Evolutionary conservation across 1,140 invertebrate genomes (phyloP).

Genomic region (Cotesia glomerata): DNA sequence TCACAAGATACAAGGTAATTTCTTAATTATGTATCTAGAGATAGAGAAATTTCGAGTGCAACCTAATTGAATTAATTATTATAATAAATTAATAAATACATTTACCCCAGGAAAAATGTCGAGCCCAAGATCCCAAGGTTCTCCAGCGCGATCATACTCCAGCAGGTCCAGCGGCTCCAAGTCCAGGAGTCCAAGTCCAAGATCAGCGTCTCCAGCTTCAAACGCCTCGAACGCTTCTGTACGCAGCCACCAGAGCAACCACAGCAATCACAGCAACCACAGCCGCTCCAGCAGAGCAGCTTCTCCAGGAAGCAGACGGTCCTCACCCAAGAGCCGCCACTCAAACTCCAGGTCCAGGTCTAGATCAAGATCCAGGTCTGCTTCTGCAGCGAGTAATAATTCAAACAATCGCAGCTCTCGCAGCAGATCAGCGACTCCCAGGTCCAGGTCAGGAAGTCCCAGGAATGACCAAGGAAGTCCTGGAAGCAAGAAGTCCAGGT

Average conservation of each 20-base stretch:
- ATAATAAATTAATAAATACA: too few relatives aligned
- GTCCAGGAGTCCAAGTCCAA: conserved; percentile 40
- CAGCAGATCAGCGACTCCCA: conserved; percentile 53
- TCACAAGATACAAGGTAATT: too few relatives aligned
- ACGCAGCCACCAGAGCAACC: conserved; percentile 36
- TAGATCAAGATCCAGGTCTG: not conserved
- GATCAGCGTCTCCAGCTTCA: conserved; percentile 52
- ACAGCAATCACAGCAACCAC: conserved; percentile 50
- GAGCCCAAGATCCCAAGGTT: conserved; percentile 50
- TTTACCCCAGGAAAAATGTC: conserved; percentile 19
- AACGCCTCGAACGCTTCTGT: conserved; percentile 30
- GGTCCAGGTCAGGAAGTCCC: conserved; percentile 52
- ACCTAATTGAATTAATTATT: too few relatives aligned
- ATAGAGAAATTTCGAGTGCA: too few relatives aligned
- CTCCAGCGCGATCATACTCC: conserved; percentile 46
- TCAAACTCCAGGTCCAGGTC: conserved; percentile 45
- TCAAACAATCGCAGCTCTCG: conserved; percentile 46
- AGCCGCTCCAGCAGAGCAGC: conserved; percentile 48
- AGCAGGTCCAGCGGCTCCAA: conserved; percentile 52
- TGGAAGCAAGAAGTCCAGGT: not conserved
- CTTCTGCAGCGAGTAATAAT: conserved; percentile 38
- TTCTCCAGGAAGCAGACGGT: conserved; percentile 55
- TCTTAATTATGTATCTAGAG: too few relatives aligned
- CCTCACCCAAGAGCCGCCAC: conserved; percentile 55
- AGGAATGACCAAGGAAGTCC: conserved; percentile 35